Percentiles rank a stretch among this genome's conserved stretches.
These are phyloP conservation scores for Ips typographus DNA, from an alignment of 1,140 invertebrate species.

Conservation along the genomic window DNA sequence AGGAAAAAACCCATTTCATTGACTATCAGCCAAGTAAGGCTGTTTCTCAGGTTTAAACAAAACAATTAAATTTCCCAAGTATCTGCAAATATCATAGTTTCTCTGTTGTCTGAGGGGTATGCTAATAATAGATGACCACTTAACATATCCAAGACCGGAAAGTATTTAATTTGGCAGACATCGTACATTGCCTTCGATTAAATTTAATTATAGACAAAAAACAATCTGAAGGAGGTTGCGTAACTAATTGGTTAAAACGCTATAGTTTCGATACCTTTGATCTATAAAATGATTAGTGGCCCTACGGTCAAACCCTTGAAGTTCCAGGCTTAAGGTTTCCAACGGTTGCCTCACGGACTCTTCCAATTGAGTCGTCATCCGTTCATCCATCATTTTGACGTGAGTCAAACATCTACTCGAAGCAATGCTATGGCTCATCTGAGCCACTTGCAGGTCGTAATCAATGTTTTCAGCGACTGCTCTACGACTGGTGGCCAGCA, in stretches of 20 bases:
- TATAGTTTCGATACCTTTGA: constrained; percentile 59
- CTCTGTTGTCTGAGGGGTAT: constrained; percentile 4
- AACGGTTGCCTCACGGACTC: constrained; percentile 60
- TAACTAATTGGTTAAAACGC: background rate
- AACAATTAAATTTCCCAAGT: too few relatives aligned
- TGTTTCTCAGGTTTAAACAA: too few relatives aligned
- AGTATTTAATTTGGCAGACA: constrained; percentile 34
- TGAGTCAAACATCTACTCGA: constrained; percentile 41
- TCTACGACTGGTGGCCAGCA: constrained; percentile 61
- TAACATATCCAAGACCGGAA: constrained; percentile 20
- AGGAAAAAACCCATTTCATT: too few relatives aligned
- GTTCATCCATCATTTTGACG: constrained; percentile 53
- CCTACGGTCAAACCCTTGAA: constrained; percentile 64
- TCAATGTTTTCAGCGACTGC: constrained; percentile 57
- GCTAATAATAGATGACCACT: constrained; percentile 18
- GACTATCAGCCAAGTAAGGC: too few relatives aligned
- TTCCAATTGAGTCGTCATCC: constrained; percentile 51
- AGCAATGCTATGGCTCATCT: constrained; percentile 49
- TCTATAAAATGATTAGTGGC: constrained; percentile 61
- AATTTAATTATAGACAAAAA: constrained; percentile 21
- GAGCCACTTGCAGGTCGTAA: constrained; percentile 52
- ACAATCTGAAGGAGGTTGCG: background rate
- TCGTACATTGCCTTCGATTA: constrained; percentile 19
- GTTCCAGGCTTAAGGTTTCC: constrained; percentile 59
- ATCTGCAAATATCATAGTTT: background rate